These are phyloP conservation scores for Rallus limicola DNA, from an alignment of 2,113 vertebrate species.

Conservation along the genomic window DNA sequence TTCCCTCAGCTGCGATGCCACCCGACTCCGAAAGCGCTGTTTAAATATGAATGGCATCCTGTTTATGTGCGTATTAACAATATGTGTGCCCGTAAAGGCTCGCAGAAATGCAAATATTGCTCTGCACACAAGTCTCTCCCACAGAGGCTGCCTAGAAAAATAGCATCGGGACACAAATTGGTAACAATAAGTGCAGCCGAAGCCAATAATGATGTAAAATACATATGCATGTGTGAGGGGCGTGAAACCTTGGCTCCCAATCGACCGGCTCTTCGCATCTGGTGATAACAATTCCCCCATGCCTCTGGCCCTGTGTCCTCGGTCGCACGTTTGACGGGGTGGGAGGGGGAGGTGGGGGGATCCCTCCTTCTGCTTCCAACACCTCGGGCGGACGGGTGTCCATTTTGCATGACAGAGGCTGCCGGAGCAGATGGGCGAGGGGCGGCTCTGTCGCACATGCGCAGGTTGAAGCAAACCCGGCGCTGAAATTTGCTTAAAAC, in stretches of 20 bases:
- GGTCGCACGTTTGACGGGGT: rapidly evolving
- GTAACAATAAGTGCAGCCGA: slow-evolving; percentile 38
- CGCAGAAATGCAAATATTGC: slow-evolving; percentile 51
- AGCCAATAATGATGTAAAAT: slow-evolving; percentile 48
- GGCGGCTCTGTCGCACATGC: slow-evolving; percentile 32
- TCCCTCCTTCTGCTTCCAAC: not conserved
- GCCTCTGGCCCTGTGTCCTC: not conserved
- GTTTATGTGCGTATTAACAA: slow-evolving; percentile 60
- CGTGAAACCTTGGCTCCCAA: slow-evolving; percentile 5
- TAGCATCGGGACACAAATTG: not conserved
- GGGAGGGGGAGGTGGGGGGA: not conserved
- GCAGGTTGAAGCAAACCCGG: slow-evolving; percentile 62
- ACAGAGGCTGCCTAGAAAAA: slow-evolving; percentile 42
- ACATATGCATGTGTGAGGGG: slow-evolving; percentile 22
- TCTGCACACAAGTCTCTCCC: slow-evolving; percentile 27
- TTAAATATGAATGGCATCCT: slow-evolving; percentile 66
- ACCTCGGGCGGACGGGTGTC: not conserved
- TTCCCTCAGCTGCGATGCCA: slow-evolving; percentile 43
- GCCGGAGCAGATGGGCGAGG: slow-evolving; percentile 16
- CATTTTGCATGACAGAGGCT: not conserved
- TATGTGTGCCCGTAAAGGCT: slow-evolving; percentile 31
- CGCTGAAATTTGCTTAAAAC: slow-evolving; percentile 66
- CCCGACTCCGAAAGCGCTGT: slow-evolving; percentile 24
- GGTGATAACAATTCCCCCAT: not conserved
- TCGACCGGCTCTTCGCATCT: not conserved